phyloP scores from a whole-genome alignment of 2,888 invertebrate genomes.

The Eristalinus sepulchralis region DNA sequence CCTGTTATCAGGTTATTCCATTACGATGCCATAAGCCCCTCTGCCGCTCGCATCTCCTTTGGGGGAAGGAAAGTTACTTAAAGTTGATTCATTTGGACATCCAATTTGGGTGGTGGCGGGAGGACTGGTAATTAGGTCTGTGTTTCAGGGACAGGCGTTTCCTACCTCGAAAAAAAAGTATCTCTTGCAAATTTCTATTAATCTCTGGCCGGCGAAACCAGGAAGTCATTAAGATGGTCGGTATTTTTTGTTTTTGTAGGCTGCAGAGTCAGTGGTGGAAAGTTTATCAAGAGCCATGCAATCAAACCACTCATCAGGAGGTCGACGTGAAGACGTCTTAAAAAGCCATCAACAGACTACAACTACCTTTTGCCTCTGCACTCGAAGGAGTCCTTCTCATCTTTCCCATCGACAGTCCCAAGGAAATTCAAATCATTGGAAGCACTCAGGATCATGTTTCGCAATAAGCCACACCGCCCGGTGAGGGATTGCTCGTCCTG shows the following conservation, averaged over 20 bases:
- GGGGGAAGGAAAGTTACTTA: background rate
- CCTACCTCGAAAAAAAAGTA: background rate
- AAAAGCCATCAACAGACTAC: too few species aligned
- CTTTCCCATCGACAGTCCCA: background rate
- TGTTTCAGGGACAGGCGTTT: background rate
- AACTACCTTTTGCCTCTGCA: background rate
- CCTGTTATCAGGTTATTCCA: constrained; percentile 9
- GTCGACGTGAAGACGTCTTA: background rate
- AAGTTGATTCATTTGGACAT: background rate
- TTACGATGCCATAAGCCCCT: background rate
- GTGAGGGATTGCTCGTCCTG: too few species aligned
- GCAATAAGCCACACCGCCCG: background rate
- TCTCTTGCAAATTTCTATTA: background rate
- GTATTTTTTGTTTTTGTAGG: too few species aligned
- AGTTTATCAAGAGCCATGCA: background rate
- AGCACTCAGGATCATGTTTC: background rate
- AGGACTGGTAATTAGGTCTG: background rate
- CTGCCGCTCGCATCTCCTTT: background rate
- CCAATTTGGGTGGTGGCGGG: background rate
- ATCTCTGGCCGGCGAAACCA: background rate
- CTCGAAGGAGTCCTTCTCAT: background rate
- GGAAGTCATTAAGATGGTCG: background rate
- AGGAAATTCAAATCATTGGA: background rate
- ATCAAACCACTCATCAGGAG: background rate
- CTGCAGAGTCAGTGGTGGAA: background rate